A percentile compares a stretch with the other conserved stretches of the same genome.
phyloP scores from a whole-genome alignment of 2,888 invertebrate species.

The Philhelius pedissequus region DNA sequence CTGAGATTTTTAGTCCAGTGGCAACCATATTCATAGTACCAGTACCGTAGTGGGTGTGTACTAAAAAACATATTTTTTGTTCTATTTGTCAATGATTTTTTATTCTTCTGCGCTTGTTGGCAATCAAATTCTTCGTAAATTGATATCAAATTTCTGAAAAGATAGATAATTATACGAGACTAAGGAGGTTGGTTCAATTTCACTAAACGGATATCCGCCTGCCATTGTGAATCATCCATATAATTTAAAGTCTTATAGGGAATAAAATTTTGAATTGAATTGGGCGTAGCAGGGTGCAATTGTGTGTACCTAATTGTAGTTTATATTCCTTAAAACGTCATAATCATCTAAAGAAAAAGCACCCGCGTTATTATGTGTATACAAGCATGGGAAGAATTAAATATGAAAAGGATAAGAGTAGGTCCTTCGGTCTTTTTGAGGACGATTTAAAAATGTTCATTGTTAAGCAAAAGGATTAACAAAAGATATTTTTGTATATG shows the following conservation, averaged over 20 bases:
- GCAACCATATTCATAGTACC: neutral
- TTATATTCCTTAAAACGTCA: neutral
- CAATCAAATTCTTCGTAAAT: constrained; percentile 42
- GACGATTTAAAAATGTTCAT: neutral
- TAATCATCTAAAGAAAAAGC: neutral
- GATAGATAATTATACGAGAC: constrained; percentile 17
- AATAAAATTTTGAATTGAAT: neutral
- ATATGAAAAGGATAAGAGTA: neutral
- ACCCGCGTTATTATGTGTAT: constrained; percentile 14
- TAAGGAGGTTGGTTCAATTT: constrained; percentile 30
- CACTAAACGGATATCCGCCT: constrained; percentile 61
- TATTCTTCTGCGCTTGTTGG: constrained; percentile 13
- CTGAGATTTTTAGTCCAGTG: neutral
- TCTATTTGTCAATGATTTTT: neutral
- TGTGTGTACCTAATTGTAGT: neutral
- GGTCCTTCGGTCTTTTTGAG: neutral
- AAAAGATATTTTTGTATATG: neutral
- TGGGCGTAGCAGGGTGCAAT: constrained; percentile 31
- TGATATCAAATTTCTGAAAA: constrained; percentile 48
- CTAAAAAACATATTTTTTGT: neutral
- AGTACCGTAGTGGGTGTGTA: neutral
- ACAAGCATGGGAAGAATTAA: neutral
- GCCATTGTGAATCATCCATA: neutral
- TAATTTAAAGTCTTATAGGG: neutral
- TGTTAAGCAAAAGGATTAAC: constrained; percentile 49